These are phyloP conservation scores for Apotomis betuletana DNA, from an alignment of 2,888 invertebrate species.

Conservation along the genomic window DNA sequence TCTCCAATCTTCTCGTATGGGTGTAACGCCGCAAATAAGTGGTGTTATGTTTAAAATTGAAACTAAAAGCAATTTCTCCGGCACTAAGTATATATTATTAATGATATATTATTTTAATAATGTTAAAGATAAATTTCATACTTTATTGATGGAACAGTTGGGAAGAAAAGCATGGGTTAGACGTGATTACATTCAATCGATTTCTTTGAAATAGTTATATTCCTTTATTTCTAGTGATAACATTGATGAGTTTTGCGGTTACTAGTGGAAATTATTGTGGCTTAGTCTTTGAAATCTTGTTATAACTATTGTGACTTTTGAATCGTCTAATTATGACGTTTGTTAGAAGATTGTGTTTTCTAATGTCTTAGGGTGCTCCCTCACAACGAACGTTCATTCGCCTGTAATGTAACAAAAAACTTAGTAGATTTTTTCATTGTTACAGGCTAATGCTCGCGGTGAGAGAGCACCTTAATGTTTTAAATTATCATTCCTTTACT, in stretches of 20 bases:
- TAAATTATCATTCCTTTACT: constrained; percentile 68
- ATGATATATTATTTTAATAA: constrained; percentile 19
- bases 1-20: constrained; percentile 33
- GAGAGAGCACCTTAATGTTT: neutral
- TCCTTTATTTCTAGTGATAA: constrained; percentile 14
- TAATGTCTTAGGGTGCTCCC: constrained; percentile 11
- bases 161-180: constrained; percentile 5
- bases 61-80: constrained; percentile 34
- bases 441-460: no score
- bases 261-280: constrained; percentile 13
- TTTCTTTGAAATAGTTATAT: constrained; percentile 12
- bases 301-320: constrained; percentile 18
- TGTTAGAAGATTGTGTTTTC: constrained; percentile 44
- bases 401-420: no score
- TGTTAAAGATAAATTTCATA: constrained; percentile 20
- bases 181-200: constrained; percentile 10
- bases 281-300: constrained; percentile 26
- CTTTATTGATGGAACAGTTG: constrained; percentile 6
- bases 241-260: constrained; percentile 10
- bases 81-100: constrained; percentile 36
- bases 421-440: no score
- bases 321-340: constrained; percentile 43
- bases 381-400: no score
- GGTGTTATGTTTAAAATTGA: constrained; percentile 25
- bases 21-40: constrained; percentile 12